Percentiles rank a stretch among this genome's conserved stretches.
These are phyloP conservation scores for Helobdella robusta DNA, from an alignment of 2,888 invertebrate species.

Conservation along the genomic window DNA sequence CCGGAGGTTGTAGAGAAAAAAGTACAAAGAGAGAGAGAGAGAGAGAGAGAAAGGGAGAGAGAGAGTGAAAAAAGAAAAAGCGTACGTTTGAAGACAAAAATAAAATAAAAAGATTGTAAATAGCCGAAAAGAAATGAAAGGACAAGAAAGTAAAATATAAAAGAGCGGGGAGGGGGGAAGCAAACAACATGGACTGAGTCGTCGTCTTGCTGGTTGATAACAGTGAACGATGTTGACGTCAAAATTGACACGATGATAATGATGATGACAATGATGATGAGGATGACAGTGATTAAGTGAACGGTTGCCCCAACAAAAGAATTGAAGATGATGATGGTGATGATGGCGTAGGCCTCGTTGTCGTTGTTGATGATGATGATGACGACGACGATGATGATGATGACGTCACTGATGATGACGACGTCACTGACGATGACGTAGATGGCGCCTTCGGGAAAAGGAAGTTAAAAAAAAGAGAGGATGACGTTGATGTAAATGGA, in stretches of 20 bases:
- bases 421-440: background rate
- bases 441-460: background rate
- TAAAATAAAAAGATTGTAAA: no score
- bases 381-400: conserved; percentile 7
- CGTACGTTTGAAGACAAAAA: no score
- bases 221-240: background rate
- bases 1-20: background rate
- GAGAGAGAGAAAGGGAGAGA: background rate
- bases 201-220: no score
- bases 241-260: background rate
- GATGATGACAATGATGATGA: conserved; percentile 2
- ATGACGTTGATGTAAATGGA: background rate
- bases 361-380: background rate
- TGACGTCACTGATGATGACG: background rate
- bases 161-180: no score
- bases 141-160: no score
- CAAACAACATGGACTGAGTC: no score
- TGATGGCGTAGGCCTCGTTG: background rate
- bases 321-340: conserved; percentile 3
- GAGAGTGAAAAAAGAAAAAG: background rate
- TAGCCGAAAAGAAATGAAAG: no score
- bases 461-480: background rate
- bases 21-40: background rate
- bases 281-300: background rate
- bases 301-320: background rate